Evolutionary conservation across 2,888 invertebrate species (phyloP), one percentile per base, ranked within the genome.

Genomic region (Baccha elongata): DNA sequence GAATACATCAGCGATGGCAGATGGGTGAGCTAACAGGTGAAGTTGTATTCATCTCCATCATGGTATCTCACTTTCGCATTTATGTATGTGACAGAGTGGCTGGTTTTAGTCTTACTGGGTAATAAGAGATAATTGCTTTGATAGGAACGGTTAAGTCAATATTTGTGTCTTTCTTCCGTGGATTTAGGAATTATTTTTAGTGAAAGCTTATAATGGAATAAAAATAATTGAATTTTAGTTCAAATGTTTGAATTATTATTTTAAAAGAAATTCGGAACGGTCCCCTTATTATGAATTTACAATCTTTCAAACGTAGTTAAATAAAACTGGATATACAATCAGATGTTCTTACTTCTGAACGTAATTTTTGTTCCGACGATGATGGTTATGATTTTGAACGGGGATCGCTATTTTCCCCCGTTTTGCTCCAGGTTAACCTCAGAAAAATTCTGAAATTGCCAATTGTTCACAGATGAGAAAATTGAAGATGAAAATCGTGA

Each of bases 51-150:
- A 52, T 37, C n/a, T 11, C 26, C 13, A 48, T 58, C 58, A 32
- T 35, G 11, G 15, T 19, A 50, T 26, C 62, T 32, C 10, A 55
- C 21, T 55, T 21, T 58, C 29, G 17, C 7, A 10, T 1, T 42
- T 52, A n/a, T n/a, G n/a, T 37, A 21, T 62, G 62, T 55, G 40
- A 40, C 40, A 40, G 21, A 35, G 42, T 53, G 5, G 37, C 62
- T 17, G 26, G n/a, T 40, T 55, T 62, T 10, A 46, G 52, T 69
- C 69, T 76, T 64, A 69, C 40, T 64, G 32, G 13, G 37, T 40
- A 55, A 48, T 76, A 69, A 76, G 69, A 76, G 60, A 55, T 76
- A 76, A 76, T 76, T 53, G 69, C 53, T 15, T 15, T 62, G 48
- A 52, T 69, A 69, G 53, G 60, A 50, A 26, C 32, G 11, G 17